Evolutionary conservation across 2,797 vertebrate species (phyloP).

Genomic region (Scleropages formosus): DNA sequence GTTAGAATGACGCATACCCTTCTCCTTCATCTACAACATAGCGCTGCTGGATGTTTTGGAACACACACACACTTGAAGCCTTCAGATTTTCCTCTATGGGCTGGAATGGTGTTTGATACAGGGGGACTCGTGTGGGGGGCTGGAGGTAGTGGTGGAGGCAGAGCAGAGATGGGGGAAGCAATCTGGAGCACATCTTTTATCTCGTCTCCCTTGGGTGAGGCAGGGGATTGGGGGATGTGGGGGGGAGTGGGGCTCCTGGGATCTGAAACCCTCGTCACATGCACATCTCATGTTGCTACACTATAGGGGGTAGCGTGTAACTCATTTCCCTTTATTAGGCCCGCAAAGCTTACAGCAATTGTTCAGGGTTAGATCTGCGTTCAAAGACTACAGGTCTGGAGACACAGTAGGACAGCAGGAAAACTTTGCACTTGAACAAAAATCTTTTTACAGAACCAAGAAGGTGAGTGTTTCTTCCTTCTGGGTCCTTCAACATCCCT

Average conservation of each 20-base stretch:
- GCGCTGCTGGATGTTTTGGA: conserved; percentile 55
- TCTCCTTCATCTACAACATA: background rate
- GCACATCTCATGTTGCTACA: conserved; percentile 56
- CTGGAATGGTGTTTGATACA: background rate
- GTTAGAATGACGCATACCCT: background rate
- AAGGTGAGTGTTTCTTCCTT: background rate
- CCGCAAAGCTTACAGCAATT: background rate
- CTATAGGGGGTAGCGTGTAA: conserved; percentile 45
- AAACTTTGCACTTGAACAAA: no score
- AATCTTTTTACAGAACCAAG: background rate
- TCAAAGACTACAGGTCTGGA: background rate
- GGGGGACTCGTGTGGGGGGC: conserved; percentile 40
- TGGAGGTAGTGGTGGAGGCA: conserved; percentile 34
- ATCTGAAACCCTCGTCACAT: conserved; percentile 53
- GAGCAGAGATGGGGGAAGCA: conserved; percentile 50
- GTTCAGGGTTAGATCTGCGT: background rate
- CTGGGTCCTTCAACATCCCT: no score
- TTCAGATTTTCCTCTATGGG: conserved; percentile 58
- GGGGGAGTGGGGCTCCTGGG: conserved; percentile 63
- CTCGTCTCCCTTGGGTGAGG: conserved; percentile 69
- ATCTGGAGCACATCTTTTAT: conserved; percentile 63
- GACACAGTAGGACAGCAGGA: no score
- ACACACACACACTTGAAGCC: conserved; percentile 56
- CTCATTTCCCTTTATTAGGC: conserved; percentile 40
- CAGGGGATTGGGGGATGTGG: conserved; percentile 39